Conservation (phyloP, 1,140 invertebrate genomes). For the Lepeophtheirus salmonis region DNA sequence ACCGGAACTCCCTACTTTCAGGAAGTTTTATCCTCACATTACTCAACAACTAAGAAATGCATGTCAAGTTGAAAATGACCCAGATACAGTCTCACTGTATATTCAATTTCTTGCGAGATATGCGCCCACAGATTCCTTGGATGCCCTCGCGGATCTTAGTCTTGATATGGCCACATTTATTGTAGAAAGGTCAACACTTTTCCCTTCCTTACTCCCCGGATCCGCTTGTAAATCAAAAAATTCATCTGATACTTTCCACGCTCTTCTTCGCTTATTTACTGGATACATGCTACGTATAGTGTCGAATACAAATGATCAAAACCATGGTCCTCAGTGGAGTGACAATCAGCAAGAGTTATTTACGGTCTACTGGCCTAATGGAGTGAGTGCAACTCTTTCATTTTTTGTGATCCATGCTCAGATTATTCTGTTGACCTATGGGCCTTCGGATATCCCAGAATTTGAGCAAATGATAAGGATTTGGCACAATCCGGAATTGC, state of each 20-base stretch:
- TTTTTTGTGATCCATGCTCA: constrained; percentile 67
- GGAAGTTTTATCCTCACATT: constrained; percentile 14
- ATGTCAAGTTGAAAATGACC: constrained; percentile 73
- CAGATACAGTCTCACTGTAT: constrained; percentile 63
- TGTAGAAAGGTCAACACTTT: constrained; percentile 74
- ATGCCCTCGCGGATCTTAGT: constrained; percentile 31
- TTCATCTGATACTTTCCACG: constrained; percentile 38
- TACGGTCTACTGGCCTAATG: constrained; percentile 30
- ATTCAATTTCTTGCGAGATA: constrained; percentile 61
- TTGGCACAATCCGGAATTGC: constrained; percentile 31
- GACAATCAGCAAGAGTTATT: constrained; percentile 32
- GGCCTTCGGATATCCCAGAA: constrained; percentile 35
- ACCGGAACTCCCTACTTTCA: constrained; percentile 35
- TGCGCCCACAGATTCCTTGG: constrained; percentile 41
- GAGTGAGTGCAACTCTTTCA: constrained; percentile 61
- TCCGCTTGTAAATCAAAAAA: constrained; percentile 25
- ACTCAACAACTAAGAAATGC: constrained; percentile 46
- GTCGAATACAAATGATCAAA: not conserved
- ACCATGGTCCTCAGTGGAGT: constrained; percentile 33
- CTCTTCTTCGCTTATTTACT: constrained; percentile 55
- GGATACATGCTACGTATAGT: constrained; percentile 48
- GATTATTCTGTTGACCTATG: constrained; percentile 60
- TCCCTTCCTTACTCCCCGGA: constrained; percentile 56
- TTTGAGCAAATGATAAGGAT: constrained; percentile 42
- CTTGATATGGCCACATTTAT: constrained; percentile 70